Evolutionary conservation across 2,113 vertebrate genomes (phyloP).

Genomic region (Cynopterus brachyotis): DNA sequence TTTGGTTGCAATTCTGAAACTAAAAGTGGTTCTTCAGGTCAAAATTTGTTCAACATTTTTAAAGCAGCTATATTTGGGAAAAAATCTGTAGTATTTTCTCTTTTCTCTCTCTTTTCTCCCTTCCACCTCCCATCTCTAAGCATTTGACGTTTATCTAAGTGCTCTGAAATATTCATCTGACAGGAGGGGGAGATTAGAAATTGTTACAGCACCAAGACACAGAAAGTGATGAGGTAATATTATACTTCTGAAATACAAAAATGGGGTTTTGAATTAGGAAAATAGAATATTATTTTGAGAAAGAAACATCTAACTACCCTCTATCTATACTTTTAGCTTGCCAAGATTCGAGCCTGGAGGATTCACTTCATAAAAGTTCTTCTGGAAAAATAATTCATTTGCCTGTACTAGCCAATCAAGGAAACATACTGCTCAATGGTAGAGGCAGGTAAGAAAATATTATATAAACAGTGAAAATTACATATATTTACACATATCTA

Average conservation of each 20-base stretch:
- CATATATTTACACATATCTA: neutral
- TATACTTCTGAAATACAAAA: neutral
- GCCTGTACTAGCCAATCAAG: neutral
- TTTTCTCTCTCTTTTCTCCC: neutral
- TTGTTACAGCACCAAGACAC: neutral
- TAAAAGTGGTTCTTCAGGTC: neutral
- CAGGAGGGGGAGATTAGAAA: neutral
- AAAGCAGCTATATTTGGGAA: neutral
- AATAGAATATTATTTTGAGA: neutral
- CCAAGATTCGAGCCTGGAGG: neutral
- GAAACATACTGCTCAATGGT: neutral
- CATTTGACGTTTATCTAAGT: neutral
- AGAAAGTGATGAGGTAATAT: slow-evolving; percentile 9
- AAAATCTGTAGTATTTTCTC: neutral
- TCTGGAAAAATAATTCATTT: neutral
- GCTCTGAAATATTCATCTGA: slow-evolving; percentile 7
- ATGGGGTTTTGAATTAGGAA: neutral
- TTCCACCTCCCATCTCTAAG: neutral
- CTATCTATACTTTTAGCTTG: neutral
- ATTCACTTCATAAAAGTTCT: neutral
- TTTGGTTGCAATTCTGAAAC: neutral
- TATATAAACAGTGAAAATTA: neutral
- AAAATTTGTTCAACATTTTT: neutral
- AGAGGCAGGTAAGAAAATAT: neutral
- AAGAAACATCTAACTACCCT: neutral